Conservation (phyloP, 2,113 vertebrate species). For the Gorsachius goisagi region DNA sequence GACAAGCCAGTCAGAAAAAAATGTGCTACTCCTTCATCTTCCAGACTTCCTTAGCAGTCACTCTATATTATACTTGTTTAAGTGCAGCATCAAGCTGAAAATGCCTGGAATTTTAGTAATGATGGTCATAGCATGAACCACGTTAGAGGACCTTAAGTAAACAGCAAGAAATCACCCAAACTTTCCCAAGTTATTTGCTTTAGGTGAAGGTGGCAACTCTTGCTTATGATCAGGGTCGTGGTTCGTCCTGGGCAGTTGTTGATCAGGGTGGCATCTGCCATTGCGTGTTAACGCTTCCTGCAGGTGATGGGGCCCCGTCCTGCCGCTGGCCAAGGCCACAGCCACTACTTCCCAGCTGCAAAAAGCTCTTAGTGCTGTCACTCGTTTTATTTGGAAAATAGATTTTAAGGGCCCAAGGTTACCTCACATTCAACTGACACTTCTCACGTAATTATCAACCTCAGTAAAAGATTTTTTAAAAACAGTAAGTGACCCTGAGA, state of each 20-base stretch:
- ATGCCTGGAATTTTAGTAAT: not conserved
- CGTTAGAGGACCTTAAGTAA: not conserved
- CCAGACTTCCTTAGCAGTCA: not conserved
- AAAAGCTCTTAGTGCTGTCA: not conserved
- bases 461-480: not conserved
- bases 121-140: not conserved
- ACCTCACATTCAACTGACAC: not conserved
- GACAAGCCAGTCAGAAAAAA: not conserved
- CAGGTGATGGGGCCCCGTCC: not conserved
- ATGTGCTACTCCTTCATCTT: not conserved
- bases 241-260: not conserved
- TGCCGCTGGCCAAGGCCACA: too few relatives aligned
- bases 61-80: not conserved
- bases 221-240: fast-evolving
- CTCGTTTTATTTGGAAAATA: not conserved
- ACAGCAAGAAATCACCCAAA: not conserved
- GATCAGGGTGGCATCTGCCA: not conserved
- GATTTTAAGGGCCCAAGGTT: not conserved
- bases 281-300: not conserved
- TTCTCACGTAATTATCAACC: not conserved
- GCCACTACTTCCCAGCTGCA: not conserved
- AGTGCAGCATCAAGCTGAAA: not conserved
- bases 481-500: not conserved
- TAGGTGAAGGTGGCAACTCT: not conserved
- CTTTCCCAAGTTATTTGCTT: not conserved